Evolutionary conservation across 1,140 invertebrate species (phyloP).

Genomic region (Spodoptera litura): DNA sequence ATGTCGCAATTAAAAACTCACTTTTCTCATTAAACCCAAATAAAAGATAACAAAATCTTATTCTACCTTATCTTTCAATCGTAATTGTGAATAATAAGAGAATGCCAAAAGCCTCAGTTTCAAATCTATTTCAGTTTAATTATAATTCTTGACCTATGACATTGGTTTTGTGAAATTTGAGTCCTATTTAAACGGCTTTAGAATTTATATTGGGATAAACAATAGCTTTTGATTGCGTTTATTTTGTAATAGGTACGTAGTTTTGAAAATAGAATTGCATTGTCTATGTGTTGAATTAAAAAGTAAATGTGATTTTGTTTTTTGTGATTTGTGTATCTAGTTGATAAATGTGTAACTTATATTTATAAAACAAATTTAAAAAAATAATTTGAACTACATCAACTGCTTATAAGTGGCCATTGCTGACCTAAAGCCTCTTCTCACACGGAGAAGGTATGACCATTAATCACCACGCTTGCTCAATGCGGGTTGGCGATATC

Average conservation of each 20-base stretch:
- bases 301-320: too few species aligned
- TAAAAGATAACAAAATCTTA: not conserved
- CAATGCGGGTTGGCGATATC: too few species aligned
- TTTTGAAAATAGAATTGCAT: too few species aligned
- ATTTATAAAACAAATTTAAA: too few species aligned
- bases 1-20: slow-evolving; percentile 23
- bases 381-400: too few species aligned
- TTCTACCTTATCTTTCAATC: slow-evolving; percentile 15
- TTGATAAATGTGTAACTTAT: not conserved
- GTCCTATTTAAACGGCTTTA: slow-evolving; percentile 8
- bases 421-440: too few species aligned
- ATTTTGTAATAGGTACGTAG: not conserved
- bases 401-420: too few species aligned
- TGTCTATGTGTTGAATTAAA: too few species aligned
- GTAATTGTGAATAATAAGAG: slow-evolving; percentile 38
- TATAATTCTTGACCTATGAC: slow-evolving; percentile 35
- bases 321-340: too few species aligned
- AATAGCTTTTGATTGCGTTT: slow-evolving; percentile 8
- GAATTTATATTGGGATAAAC: not conserved
- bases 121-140: slow-evolving; percentile 33
- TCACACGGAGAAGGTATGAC: too few species aligned
- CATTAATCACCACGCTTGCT: too few species aligned
- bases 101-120: not conserved
- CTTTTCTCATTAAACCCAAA: slow-evolving; percentile 12
- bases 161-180: slow-evolving; percentile 17